These are phyloP conservation scores for Fregata magnificens DNA, from an alignment of 2,113 vertebrate genomes.

Conservation along the genomic window DNA sequence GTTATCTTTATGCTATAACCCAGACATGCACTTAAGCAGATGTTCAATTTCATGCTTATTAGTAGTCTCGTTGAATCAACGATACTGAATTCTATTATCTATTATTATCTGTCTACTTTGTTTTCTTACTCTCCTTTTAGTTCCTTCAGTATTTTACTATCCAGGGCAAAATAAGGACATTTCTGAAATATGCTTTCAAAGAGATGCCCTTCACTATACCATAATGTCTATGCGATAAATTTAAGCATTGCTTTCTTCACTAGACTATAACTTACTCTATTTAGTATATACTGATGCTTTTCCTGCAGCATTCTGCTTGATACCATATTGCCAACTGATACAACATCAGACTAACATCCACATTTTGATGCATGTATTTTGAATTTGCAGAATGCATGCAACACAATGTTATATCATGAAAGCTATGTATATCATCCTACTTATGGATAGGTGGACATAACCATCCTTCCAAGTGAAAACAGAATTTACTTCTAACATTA, in stretches of 20 bases:
- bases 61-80: slow-evolving; percentile 5
- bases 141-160: neutral
- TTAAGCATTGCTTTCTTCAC: neutral
- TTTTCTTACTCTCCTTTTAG: neutral
- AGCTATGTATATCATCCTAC: neutral
- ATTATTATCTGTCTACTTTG: neutral
- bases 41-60: slow-evolving; percentile 48
- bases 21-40: slow-evolving; percentile 49
- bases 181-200: neutral
- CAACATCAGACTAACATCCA: neutral
- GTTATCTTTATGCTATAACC: slow-evolving; percentile 31
- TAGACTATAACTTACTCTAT: neutral
- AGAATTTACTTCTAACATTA: neutral
- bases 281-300: neutral
- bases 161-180: neutral
- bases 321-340: neutral
- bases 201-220: neutral
- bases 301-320: neutral
- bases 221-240: neutral
- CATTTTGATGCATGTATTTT: neutral
- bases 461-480: neutral
- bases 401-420: neutral
- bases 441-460: neutral
- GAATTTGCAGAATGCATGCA: neutral
- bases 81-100: slow-evolving; percentile 25